Evolutionary conservation across 1,140 invertebrate species (phyloP), one percentile per base, ranked within the genome.

Genomic region (Kradibia gibbosae): DNA sequence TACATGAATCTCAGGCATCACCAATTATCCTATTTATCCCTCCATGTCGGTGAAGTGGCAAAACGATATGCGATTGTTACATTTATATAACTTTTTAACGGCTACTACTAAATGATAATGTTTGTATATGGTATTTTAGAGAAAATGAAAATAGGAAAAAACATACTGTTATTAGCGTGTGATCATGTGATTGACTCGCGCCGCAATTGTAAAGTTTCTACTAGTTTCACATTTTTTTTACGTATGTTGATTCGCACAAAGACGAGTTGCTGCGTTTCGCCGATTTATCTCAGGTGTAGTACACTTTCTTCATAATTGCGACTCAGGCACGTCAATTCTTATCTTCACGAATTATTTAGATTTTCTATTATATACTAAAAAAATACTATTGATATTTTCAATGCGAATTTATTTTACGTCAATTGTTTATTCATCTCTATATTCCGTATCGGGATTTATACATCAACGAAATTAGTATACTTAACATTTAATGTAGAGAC

Each of bases 41-140:
- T 60, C 50, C 28, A 75, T 31, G 60, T 71, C 80, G 73, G 72
- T 71, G 73, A 76, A 73, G 50, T 50, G 80, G 80, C 80, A 55
- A 67, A 75, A 70, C 74, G 72, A 71, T 77, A 77, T 55, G 80
- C 80, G 80, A 82, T 82, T 82, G 80, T 82, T 82, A 82, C 80
- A 82, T 82, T 82, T 82, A 65, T 82, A 82, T 82, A 74, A 82
- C 57, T 77, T 82, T 82, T 82, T 77, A 82, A 82, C 80, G 80
- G 80, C 80, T 82, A 82, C 73, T 77, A 77, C 80, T 82, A 77
- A 82, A 82, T 65, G 80, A 82, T 82, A 78, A 78, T 82, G 57
- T 82, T 82, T 82, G 76, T 82, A 82, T 78, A 82, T 82, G 80
- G 80, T 82, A 82, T 82, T 80, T 78, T 81, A 80, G 79, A 81